A percentile compares a stretch with the other conserved stretches of the same genome.
Evolutionary conservation across 2,888 invertebrate genomes (phyloP).

Genomic region (Phrixothrix hirtus): DNA sequence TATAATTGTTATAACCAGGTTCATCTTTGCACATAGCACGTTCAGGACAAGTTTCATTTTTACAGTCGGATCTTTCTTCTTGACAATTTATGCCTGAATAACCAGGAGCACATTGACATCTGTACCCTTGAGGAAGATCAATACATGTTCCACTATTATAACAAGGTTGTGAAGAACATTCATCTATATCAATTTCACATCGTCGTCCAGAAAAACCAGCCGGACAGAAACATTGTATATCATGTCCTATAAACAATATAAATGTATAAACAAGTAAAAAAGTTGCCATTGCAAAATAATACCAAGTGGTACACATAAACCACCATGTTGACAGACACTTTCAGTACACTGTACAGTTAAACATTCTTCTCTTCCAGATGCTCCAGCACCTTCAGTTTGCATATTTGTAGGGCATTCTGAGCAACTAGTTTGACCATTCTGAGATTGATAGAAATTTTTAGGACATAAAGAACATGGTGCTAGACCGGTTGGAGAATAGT

Average conservation of each 20-base stretch:
- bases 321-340: slow-evolving; percentile 88
- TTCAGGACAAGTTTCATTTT: slow-evolving; percentile 89
- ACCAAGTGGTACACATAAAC: slow-evolving; percentile 84
- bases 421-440: slow-evolving; percentile 82
- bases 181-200: slow-evolving; percentile 94
- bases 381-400: slow-evolving; percentile 79
- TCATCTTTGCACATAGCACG: slow-evolving; percentile 97
- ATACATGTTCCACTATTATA: slow-evolving; percentile 91
- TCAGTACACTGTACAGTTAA: slow-evolving; percentile 85
- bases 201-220: slow-evolving; percentile 91
- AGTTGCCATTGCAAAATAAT: too few relatives aligned
- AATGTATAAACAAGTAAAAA: too few relatives aligned
- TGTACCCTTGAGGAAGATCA: slow-evolving; percentile 89
- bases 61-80: slow-evolving; percentile 87
- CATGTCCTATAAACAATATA: slow-evolving; percentile 66
- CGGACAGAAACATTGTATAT: slow-evolving; percentile 89
- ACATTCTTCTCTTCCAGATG: slow-evolving; percentile 84
- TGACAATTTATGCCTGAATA: slow-evolving; percentile 94
- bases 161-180: slow-evolving; percentile 92
- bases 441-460: slow-evolving; percentile 86
- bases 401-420: slow-evolving; percentile 89
- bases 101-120: slow-evolving; percentile 84
- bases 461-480: slow-evolving; percentile 94
- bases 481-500: slow-evolving; percentile 83
- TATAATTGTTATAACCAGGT: slow-evolving; percentile 84